Conservation (phyloP, 2,888 invertebrate genomes). For the Melipona bicolor region DNA sequence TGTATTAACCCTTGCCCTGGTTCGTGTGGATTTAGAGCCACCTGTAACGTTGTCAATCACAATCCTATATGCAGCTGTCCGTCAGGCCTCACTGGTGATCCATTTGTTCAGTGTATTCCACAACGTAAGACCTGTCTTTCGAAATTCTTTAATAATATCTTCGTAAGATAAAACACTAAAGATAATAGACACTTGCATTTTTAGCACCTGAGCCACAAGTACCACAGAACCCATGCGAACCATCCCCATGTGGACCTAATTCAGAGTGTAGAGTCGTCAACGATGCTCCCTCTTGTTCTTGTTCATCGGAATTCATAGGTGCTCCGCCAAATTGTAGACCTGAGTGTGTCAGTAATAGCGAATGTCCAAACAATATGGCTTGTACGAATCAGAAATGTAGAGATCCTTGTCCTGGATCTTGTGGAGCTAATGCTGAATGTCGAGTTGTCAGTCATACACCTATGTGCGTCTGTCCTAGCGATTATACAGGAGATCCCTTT, state of each 20-base stretch:
- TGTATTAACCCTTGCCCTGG: slow-evolving; percentile 93
- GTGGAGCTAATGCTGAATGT: slow-evolving; percentile 84
- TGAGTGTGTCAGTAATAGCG: slow-evolving; percentile 84
- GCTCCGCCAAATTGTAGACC: slow-evolving; percentile 89
- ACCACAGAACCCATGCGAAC: slow-evolving; percentile 84
- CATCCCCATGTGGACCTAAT: slow-evolving; percentile 90
- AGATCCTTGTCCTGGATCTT: slow-evolving; percentile 86
- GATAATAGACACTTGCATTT: neutral
- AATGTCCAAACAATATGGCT: slow-evolving; percentile 84
- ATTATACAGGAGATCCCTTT: slow-evolving; percentile 86
- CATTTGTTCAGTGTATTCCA: slow-evolving; percentile 89
- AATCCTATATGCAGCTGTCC: slow-evolving; percentile 94
- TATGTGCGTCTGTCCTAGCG: slow-evolving; percentile 85
- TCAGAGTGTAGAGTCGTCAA: slow-evolving; percentile 88
- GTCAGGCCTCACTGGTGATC: slow-evolving; percentile 90
- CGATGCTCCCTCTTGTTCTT: slow-evolving; percentile 86
- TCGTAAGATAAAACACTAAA: neutral
- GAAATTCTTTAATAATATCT: slow-evolving; percentile 83
- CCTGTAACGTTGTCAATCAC: slow-evolving; percentile 92
- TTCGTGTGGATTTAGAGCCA: slow-evolving; percentile 91
- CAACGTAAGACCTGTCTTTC: slow-evolving; percentile 85
- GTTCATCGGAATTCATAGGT: slow-evolving; percentile 89
- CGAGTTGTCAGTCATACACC: slow-evolving; percentile 89
- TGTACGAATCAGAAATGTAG: slow-evolving; percentile 85
- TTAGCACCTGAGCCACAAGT: slow-evolving; percentile 82